Percentiles rank a stretch among this genome's conserved stretches.
Evolutionary conservation across 2,888 invertebrate genomes (phyloP).

Genomic region (Hirtodrosophila trivittata): DNA sequence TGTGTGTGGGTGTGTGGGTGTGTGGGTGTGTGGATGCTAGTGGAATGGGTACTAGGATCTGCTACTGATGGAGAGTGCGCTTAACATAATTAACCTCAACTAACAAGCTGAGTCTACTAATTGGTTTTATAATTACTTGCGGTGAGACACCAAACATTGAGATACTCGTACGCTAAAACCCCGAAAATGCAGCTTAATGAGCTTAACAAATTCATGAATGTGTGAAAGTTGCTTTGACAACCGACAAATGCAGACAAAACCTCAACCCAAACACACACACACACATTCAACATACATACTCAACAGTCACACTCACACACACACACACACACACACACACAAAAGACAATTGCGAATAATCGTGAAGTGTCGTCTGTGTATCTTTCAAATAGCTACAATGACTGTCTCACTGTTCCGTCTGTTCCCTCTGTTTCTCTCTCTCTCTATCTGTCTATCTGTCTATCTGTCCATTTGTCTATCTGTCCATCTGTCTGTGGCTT

Average conservation of each 20-base stretch:
- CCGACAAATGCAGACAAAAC: conserved; percentile 72
- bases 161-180: conserved; percentile 58
- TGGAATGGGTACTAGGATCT: not conserved
- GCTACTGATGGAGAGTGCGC: conserved; percentile 31
- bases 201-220: conserved; percentile 80
- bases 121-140: conserved; percentile 80
- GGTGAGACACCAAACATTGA: conserved; percentile 77
- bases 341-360: conserved; percentile 72
- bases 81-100: conserved; percentile 80
- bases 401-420: conserved; percentile 9
- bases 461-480: conserved; percentile 19
- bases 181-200: conserved; percentile 80
- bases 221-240: conserved; percentile 80
- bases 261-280: conserved; percentile 17
- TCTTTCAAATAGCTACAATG: conserved; percentile 68
- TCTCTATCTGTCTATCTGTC: conserved; percentile 10
- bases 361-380: conserved; percentile 62
- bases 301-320: not conserved
- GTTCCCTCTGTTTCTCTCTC: not conserved
- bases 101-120: conserved; percentile 79
- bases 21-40: not conserved
- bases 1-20: not conserved
- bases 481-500: conserved; percentile 46
- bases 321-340: conserved; percentile 7
- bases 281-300: not conserved